These are phyloP conservation scores for Campylomormyrus numenius DNA, from an alignment of 2,113 vertebrate species.

Conservation along the genomic window DNA sequence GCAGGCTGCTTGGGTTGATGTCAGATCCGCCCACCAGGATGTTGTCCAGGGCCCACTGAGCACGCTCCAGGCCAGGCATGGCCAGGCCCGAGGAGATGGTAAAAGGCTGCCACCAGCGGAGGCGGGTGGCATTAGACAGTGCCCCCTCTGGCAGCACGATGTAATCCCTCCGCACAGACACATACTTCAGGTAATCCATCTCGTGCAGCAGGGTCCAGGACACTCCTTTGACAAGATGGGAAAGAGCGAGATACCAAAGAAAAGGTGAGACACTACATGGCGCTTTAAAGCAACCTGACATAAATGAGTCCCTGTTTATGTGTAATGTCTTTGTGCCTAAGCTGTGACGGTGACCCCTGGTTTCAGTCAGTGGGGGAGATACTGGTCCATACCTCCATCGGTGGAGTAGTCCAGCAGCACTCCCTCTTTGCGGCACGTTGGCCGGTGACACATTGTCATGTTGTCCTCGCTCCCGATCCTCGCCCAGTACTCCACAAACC, in stretches of 20 bases:
- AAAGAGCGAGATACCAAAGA: background rate
- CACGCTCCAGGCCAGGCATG: conserved; percentile 74
- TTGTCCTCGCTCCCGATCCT: conserved; percentile 94
- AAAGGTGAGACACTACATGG: background rate
- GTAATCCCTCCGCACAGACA: conserved; percentile 87
- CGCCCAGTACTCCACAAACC: conserved; percentile 97
- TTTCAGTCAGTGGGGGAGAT: no score
- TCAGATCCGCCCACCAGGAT: conserved; percentile 92
- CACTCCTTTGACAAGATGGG: conserved; percentile 64
- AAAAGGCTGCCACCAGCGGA: conserved; percentile 98
- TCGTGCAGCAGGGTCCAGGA: conserved; percentile 93
- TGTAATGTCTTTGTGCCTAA: background rate
- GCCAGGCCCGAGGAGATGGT: conserved; percentile 73
- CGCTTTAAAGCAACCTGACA: background rate
- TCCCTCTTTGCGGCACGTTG: conserved; percentile 88
- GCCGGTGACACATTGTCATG: conserved; percentile 87
- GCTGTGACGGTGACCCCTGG: no score
- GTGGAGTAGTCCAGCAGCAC: conserved; percentile 89
- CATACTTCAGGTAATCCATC: conserved; percentile 97
- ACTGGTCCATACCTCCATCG: conserved; percentile 74
- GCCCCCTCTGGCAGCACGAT: conserved; percentile 82
- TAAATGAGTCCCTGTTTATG: background rate
- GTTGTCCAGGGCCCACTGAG: conserved; percentile 96
- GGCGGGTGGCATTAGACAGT: conserved; percentile 83
- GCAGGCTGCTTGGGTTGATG: conserved; percentile 90